These are phyloP conservation scores for Rhinichthys klamathensis DNA, from an alignment of 2,113 vertebrate genomes.

Conservation along the genomic window DNA sequence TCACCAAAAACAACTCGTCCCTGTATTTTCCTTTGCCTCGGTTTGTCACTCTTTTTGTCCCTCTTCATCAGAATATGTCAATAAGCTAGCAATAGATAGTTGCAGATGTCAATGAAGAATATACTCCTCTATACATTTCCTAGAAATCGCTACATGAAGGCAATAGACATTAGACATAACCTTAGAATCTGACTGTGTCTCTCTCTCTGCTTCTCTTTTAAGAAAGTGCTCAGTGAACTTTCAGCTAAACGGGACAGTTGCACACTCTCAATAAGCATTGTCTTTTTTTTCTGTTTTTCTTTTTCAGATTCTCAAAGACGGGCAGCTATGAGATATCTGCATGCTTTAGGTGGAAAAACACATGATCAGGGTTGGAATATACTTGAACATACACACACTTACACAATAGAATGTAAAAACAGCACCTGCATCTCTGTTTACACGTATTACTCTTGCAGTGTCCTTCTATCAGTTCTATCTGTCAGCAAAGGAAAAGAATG, in stretches of 20 bases:
- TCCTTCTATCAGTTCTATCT: conserved; percentile 51
- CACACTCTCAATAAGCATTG: not conserved
- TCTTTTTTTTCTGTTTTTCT: conserved; percentile 10
- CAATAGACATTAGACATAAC: not conserved
- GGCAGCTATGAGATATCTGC: not conserved
- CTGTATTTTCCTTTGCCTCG: not conserved
- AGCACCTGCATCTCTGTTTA: conserved; percentile 42
- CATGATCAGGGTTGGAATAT: not conserved
- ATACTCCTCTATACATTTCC: not conserved
- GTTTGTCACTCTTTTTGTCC: not conserved
- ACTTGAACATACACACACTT: conserved; percentile 5
- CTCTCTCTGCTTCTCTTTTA: not conserved
- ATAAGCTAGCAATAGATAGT: conserved; percentile 4
- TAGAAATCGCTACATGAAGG: not conserved
- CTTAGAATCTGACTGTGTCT: not conserved
- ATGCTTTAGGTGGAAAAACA: conserved; percentile 10
- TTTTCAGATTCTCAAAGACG: conserved; percentile 17
- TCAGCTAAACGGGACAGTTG: not conserved
- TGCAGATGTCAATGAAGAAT: not conserved
- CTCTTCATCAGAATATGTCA: not conserved
- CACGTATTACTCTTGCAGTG: conserved; percentile 37
- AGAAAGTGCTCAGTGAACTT: not conserved
- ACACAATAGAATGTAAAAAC: conserved; percentile 40
- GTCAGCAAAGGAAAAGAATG: conserved; percentile 49
- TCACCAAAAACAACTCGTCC: not conserved